Conservation (phyloP, 2,797 vertebrate species). For the Scyliorhinus canicula region DNA sequence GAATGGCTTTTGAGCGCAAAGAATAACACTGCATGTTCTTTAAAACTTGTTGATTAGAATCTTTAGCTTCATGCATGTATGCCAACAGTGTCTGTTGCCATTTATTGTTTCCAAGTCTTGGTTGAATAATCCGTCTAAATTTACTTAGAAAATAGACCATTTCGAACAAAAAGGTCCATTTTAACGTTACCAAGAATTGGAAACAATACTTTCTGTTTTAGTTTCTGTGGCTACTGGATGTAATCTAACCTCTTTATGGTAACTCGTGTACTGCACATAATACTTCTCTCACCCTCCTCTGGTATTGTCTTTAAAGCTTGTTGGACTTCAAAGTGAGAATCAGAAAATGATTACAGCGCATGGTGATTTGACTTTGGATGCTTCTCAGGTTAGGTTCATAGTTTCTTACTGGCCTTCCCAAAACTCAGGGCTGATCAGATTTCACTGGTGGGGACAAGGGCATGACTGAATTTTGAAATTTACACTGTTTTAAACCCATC, state of each 20-base stretch:
- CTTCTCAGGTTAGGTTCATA: conserved; percentile 32
- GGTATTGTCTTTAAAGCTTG: conserved; percentile 26
- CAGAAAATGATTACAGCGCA: conserved; percentile 9
- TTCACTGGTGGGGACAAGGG: neutral
- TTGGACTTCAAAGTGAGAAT: conserved; percentile 25
- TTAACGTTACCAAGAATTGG: neutral
- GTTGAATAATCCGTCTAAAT: neutral
- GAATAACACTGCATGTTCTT: conserved; percentile 3
- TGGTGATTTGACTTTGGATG: conserved; percentile 4
- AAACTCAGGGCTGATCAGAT: conserved; percentile 25
- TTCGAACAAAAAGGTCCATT: neutral
- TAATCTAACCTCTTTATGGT: neutral
- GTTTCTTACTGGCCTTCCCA: conserved; percentile 25
- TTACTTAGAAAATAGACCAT: neutral
- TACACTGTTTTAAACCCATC: neutral
- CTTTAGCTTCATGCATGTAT: neutral
- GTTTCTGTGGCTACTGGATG: neutral
- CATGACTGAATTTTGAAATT: neutral
- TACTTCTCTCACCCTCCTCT: neutral
- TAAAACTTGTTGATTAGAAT: neutral
- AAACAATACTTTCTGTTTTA: neutral
- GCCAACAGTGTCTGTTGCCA: neutral
- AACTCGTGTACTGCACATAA: neutral
- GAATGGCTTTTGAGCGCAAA: neutral
- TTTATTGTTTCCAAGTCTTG: neutral